phyloP scores from a whole-genome alignment of 2,888 invertebrate genomes.

The Oscheius sp. region DNA sequence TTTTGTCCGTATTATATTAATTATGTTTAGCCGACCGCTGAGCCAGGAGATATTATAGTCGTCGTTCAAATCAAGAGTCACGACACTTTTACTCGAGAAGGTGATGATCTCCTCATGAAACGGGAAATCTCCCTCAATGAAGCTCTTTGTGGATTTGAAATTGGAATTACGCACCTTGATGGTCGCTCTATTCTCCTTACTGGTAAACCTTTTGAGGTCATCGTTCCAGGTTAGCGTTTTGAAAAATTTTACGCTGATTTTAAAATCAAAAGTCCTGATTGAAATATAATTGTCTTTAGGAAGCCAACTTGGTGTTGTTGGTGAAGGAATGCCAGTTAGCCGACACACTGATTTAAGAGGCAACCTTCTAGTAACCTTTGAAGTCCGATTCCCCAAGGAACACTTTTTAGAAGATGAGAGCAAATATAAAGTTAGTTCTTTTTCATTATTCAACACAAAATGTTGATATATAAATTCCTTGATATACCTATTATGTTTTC shows the following conservation, averaged over 20 bases:
- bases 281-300: constrained; percentile 63
- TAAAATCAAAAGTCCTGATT: background rate
- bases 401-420: constrained; percentile 77
- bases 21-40: constrained; percentile 80
- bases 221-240: constrained; percentile 80
- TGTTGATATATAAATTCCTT: background rate
- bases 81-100: constrained; percentile 81
- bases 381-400: constrained; percentile 84
- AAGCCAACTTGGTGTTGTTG: constrained; percentile 79
- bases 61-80: constrained; percentile 84
- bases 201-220: constrained; percentile 82
- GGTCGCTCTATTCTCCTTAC: constrained; percentile 83
- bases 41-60: constrained; percentile 88
- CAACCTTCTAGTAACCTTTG: constrained; percentile 85
- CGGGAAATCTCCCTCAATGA: constrained; percentile 80
- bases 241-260: background rate
- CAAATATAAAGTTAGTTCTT: constrained; percentile 45
- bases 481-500: constrained; percentile 69
- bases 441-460: too few species aligned
- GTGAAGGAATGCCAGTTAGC: constrained; percentile 86
- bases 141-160: constrained; percentile 87
- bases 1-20: background rate
- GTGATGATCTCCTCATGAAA: constrained; percentile 77
- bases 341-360: constrained; percentile 74
- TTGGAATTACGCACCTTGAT: constrained; percentile 87